These are phyloP conservation scores for Corvus hawaiiensis DNA, from an alignment of 2,113 vertebrate genomes.

Conservation along the genomic window DNA sequence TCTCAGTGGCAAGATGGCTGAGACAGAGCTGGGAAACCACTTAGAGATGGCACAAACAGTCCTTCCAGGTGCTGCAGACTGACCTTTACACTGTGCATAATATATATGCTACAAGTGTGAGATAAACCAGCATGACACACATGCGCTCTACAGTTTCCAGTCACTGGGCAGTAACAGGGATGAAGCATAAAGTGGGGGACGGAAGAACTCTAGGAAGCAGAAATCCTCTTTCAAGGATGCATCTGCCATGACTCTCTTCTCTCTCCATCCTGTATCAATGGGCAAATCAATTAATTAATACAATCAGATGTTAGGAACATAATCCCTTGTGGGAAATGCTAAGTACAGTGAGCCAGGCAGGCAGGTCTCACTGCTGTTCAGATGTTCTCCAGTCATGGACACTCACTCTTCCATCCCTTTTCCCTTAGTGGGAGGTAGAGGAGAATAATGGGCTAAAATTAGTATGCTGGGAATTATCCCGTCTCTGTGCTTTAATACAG, in stretches of 20 bases:
- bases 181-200: neutral
- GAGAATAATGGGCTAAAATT: neutral
- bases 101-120: rapidly evolving
- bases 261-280: neutral
- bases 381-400: neutral
- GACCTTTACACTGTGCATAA: neutral
- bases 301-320: neutral
- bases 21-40: neutral
- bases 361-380: neutral
- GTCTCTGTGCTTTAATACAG: neutral
- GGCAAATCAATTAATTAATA: neutral
- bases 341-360: neutral
- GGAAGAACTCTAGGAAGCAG: neutral
- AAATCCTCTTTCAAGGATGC: neutral
- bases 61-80: neutral
- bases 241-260: neutral
- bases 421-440: neutral
- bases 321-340: neutral
- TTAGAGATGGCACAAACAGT: neutral
- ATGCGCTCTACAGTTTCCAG: neutral
- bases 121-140: neutral
- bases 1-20: neutral
- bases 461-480: neutral
- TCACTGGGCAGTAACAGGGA: neutral
- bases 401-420: neutral